Percentiles rank a stretch among this genome's conserved stretches.
These are phyloP conservation scores for Heliothis virescens DNA, from an alignment of 1,140 invertebrate genomes.

Conservation along the genomic window DNA sequence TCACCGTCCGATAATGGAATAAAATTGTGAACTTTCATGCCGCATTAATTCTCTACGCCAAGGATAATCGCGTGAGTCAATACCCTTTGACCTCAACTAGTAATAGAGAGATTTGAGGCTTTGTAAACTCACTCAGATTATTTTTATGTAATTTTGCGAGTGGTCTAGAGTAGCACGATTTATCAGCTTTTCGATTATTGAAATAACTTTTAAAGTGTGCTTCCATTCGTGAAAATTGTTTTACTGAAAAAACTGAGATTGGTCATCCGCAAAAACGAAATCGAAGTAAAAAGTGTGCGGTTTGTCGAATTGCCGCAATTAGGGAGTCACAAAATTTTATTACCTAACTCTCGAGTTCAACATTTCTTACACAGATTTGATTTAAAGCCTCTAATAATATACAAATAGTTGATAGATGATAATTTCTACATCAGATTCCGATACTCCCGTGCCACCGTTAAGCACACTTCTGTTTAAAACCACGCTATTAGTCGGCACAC, in stretches of 20 bases:
- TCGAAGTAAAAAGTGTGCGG: not conserved
- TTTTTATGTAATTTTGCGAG: slow-evolving; percentile 9
- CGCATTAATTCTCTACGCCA: slow-evolving; percentile 54
- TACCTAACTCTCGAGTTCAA: slow-evolving; percentile 2
- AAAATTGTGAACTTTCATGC: slow-evolving; percentile 69
- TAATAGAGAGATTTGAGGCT: not conserved
- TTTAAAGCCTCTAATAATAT: slow-evolving; percentile 44
- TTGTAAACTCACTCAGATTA: slow-evolving; percentile 19
- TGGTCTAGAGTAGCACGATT: not conserved
- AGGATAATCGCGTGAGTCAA: slow-evolving; percentile 52
- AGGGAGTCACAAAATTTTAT: not conserved
- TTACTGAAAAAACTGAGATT: not conserved
- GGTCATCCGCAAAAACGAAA: not conserved
- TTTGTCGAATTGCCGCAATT: not conserved
- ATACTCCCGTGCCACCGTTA: slow-evolving; percentile 46
- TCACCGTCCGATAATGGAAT: slow-evolving; percentile 67
- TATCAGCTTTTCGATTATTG: not conserved
- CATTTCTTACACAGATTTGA: slow-evolving; percentile 13
- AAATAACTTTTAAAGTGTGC: not conserved
- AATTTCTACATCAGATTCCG: slow-evolving; percentile 23
- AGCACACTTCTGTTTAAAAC: slow-evolving; percentile 47
- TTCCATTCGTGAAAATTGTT: not conserved
- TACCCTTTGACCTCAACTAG: slow-evolving; percentile 43
- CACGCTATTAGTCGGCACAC: slow-evolving; percentile 36
- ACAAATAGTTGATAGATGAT: slow-evolving; percentile 32